Conservation (phyloP, 2,888 invertebrate species). For the Pseudeuparius sepicola region DNA sequence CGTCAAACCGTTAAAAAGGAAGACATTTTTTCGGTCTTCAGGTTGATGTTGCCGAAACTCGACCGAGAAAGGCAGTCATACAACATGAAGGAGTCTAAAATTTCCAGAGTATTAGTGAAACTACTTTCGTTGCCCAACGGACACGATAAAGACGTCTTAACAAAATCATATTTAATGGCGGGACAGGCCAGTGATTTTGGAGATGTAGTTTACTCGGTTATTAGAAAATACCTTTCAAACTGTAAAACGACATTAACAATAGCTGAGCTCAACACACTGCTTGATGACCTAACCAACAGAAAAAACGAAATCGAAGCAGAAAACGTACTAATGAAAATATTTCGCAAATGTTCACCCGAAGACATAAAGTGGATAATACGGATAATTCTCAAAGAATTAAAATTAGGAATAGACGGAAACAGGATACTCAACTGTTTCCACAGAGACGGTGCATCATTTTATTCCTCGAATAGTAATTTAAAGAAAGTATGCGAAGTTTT, state of each 20-base stretch:
- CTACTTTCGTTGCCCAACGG: conserved; percentile 60
- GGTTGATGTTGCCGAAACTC: conserved; percentile 66
- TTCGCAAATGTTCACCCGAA: conserved; percentile 56
- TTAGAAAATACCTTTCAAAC: conserved; percentile 46
- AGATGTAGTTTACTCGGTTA: conserved; percentile 61
- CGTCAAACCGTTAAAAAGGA: conserved; percentile 28
- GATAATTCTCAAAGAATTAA: conserved; percentile 77
- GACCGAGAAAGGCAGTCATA: conserved; percentile 75
- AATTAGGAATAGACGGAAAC: conserved; percentile 61
- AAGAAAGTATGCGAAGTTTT: conserved; percentile 55
- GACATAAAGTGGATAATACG: conserved; percentile 81
- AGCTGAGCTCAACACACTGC: conserved; percentile 58
- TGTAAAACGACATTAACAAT: conserved; percentile 48
- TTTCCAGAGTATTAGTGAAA: conserved; percentile 64
- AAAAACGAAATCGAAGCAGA: conserved; percentile 54
- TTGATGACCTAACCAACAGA: conserved; percentile 64
- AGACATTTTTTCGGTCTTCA: conserved; percentile 58
- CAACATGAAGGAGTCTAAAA: conserved; percentile 68
- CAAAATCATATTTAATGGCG: conserved; percentile 40
- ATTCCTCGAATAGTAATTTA: conserved; percentile 59
- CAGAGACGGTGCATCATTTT: conserved; percentile 68
- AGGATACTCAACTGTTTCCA: conserved; percentile 65
- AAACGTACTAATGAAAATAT: conserved; percentile 53
- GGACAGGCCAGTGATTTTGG: conserved; percentile 64
- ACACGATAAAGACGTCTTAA: conserved; percentile 46